Conservation (phyloP, 2,113 vertebrate species). For the Phyllostomus hastatus region DNA sequence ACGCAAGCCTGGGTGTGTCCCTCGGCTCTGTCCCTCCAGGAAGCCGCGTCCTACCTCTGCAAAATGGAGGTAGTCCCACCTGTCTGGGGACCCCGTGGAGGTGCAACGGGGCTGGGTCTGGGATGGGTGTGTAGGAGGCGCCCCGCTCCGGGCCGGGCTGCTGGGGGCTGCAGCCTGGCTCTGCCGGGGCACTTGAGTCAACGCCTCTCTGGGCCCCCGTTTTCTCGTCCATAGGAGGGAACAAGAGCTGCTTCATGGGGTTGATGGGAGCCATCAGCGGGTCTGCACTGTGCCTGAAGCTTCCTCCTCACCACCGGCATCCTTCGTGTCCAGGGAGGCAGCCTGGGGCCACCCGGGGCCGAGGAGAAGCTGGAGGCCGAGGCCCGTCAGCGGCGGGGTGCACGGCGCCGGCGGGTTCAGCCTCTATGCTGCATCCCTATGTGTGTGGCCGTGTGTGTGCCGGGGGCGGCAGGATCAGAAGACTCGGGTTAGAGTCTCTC, state of each 20-base stretch:
- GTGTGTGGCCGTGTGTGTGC: not conserved
- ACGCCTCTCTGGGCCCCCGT: not conserved
- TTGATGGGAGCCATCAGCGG: accelerated
- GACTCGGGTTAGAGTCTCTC: not conserved
- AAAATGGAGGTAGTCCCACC: accelerated
- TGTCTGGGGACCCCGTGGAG: accelerated
- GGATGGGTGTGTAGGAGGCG: not conserved
- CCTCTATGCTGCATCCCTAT: accelerated
- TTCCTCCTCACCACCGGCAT: accelerated
- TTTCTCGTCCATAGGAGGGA: not conserved
- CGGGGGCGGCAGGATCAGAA: not conserved
- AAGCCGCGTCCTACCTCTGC: accelerated
- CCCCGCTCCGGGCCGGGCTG: not conserved
- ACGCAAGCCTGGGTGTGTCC: not conserved
- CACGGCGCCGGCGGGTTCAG: accelerated
- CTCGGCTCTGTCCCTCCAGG: not conserved
- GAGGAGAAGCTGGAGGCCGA: not conserved
- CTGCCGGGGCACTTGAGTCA: accelerated
- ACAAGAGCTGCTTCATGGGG: not conserved
- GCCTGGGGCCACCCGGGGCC: not conserved
- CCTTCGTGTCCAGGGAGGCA: accelerated
- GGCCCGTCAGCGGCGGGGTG: accelerated
- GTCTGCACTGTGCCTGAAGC: accelerated
- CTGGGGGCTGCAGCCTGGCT: not conserved
- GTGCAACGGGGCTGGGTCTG: not conserved